Evolutionary conservation across 2,797 vertebrate species (phyloP).

Genomic region (Nasua narica): DNA sequence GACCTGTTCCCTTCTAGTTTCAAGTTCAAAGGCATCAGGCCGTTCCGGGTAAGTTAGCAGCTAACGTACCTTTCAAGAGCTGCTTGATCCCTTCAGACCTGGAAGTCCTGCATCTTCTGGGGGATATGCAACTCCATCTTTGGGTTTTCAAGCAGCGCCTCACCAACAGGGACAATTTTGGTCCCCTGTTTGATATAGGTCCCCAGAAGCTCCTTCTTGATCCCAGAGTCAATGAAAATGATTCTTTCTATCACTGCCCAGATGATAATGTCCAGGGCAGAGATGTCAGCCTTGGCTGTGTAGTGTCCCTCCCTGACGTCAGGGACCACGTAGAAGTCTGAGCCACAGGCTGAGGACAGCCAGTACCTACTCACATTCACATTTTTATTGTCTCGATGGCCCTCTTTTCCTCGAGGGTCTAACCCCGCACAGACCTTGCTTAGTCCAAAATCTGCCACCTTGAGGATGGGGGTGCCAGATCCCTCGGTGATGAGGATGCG

Average conservation of each 20-base stretch:
- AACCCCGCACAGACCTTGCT: conserved; percentile 96
- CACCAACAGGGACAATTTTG: conserved; percentile 96
- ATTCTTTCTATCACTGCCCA: conserved; percentile 98
- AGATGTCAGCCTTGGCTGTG: conserved; percentile 98
- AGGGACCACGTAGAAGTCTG: conserved; percentile 97
- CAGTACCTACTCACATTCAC: conserved; percentile 95
- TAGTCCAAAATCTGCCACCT: conserved; percentile 97
- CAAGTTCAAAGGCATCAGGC: conserved; percentile 95
- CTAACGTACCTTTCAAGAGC: conserved; percentile 96
- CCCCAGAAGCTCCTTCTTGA: conserved; percentile 97
- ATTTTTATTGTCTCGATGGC: conserved; percentile 81
- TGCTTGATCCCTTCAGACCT: conserved; percentile 95
- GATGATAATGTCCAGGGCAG: conserved; percentile 97
- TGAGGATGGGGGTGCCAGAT: conserved; percentile 91
- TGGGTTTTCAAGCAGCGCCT: conserved; percentile 98
- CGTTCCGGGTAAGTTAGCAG: conserved; percentile 97
- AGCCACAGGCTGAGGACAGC: conserved; percentile 96
- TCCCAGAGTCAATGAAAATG: conserved; percentile 96
- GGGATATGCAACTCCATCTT: conserved; percentile 99
- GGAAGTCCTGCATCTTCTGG: conserved; percentile 94
- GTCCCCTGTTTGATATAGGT: conserved; percentile 95
- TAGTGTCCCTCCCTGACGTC: conserved; percentile 99
- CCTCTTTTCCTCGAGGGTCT: conserved; percentile 85
- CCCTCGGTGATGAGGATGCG: conserved; percentile 97
- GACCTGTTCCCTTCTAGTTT: conserved; percentile 95